Percentiles rank a stretch among this genome's conserved stretches.
phyloP scores from a whole-genome alignment of 1,140 invertebrate species.

The Heliconius hermathena region DNA sequence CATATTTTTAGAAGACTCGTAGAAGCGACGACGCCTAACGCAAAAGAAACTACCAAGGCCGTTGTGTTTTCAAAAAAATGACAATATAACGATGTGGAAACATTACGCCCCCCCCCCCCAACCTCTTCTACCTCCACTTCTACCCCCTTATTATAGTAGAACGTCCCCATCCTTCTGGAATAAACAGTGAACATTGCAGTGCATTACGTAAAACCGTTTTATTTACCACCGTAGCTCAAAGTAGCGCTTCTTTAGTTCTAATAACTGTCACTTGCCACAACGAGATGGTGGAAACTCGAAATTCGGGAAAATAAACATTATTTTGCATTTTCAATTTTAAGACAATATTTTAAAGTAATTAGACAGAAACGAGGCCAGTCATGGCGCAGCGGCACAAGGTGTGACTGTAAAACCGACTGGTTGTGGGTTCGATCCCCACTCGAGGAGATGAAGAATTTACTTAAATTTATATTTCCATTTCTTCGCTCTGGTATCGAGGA shows the following conservation, averaged over 20 bases:
- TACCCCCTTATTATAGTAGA: background rate
- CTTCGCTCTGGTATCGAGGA: no score
- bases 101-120: background rate
- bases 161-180: background rate
- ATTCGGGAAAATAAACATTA: background rate
- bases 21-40: background rate
- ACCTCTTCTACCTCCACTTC: no score
- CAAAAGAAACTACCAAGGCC: background rate
- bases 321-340: background rate
- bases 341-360: background rate
- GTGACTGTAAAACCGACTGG: no score
- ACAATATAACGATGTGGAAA: background rate
- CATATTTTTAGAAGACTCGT: background rate
- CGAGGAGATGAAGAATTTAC: no score
- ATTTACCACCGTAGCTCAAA: slow-evolving; percentile 15
- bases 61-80: background rate
- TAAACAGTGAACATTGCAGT: background rate
- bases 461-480: no score
- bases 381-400: no score
- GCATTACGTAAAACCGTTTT: slow-evolving; percentile 9
- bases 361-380: no score
- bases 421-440: no score
- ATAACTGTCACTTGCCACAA: slow-evolving; percentile 25
- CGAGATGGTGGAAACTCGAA: background rate
- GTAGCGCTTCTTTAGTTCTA: slow-evolving; percentile 10